Evolutionary conservation across 2,113 vertebrate species (phyloP).

Genomic region (Otolemur garnettii): DNA sequence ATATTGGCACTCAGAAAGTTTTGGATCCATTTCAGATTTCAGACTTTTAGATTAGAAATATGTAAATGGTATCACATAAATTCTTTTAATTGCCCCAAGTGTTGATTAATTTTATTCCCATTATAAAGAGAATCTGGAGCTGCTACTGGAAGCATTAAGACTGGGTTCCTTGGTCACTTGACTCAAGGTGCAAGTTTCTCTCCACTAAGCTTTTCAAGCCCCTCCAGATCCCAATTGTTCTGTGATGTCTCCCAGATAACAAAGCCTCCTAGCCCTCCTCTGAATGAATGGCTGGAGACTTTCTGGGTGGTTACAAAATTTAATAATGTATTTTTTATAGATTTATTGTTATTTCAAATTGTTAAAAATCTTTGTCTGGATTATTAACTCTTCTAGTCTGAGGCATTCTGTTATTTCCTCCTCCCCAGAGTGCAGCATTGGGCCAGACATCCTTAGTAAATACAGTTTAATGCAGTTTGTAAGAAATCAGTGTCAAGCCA

Average conservation of each 20-base stretch:
- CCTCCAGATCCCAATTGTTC: not conserved
- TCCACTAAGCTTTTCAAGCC: not conserved
- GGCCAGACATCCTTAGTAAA: too few species aligned
- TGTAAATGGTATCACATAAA: not conserved
- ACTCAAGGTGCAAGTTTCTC: not conserved
- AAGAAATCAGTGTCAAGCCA: not conserved
- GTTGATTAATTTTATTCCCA: not conserved
- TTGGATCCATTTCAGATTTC: not conserved
- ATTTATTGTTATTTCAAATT: conserved; percentile 44
- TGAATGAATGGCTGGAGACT: not conserved
- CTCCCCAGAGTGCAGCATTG: not conserved
- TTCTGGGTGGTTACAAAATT: not conserved
- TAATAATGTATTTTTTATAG: not conserved
- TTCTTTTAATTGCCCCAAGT: not conserved
- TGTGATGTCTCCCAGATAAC: not conserved
- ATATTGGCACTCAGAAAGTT: not conserved
- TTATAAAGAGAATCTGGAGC: not conserved
- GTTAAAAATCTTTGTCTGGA: not conserved
- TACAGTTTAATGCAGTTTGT: not conserved
- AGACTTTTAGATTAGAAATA: not conserved
- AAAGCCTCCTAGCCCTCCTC: not conserved
- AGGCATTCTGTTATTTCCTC: not conserved
- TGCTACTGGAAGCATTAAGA: not conserved
- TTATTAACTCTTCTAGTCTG: not conserved
- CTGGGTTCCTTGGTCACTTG: not conserved